Percentiles rank a stretch among this genome's conserved stretches.
Evolutionary conservation across 2,888 invertebrate species (phyloP).

Genomic region (Artemia sinica): DNA sequence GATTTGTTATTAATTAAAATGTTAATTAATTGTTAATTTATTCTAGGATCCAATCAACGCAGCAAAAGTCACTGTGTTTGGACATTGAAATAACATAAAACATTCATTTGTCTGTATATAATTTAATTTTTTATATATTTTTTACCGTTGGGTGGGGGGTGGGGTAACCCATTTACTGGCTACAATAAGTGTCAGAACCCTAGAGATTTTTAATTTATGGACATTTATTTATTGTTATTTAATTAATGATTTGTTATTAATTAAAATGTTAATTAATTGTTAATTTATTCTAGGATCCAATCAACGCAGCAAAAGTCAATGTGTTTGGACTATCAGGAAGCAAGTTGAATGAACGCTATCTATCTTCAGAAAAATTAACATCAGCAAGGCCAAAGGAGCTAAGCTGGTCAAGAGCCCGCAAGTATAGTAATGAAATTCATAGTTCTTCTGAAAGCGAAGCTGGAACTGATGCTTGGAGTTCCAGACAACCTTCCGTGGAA

Average conservation of each 20-base stretch:
- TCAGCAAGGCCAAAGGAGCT: slow-evolving; percentile 17
- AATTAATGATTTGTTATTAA: too few species aligned
- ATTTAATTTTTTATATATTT: too few species aligned
- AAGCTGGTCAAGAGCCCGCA: background rate
- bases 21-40: too few species aligned
- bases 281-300: slow-evolving; percentile 10
- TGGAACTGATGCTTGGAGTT: background rate
- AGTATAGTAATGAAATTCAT: background rate
- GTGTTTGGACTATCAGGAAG: slow-evolving; percentile 66
- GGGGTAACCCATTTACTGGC: too few species aligned
- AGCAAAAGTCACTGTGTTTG: slow-evolving; percentile 39
- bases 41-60: slow-evolving; percentile 11
- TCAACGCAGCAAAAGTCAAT: slow-evolving; percentile 18
- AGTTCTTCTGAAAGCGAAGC: background rate
- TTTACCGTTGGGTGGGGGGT: too few species aligned
- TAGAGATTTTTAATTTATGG: too few species aligned
- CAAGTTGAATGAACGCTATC: slow-evolving; percentile 69
- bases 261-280: too few species aligned
- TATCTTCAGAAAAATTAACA: slow-evolving; percentile 49
- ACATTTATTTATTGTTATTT: too few species aligned
- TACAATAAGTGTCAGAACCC: too few species aligned
- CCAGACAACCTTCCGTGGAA: background rate
- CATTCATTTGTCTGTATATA: too few species aligned
- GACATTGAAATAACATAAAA: slow-evolving; percentile 29
- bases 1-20: too few species aligned